These are phyloP conservation scores for Serinus canaria DNA, from an alignment of 2,113 vertebrate species.

Conservation along the genomic window DNA sequence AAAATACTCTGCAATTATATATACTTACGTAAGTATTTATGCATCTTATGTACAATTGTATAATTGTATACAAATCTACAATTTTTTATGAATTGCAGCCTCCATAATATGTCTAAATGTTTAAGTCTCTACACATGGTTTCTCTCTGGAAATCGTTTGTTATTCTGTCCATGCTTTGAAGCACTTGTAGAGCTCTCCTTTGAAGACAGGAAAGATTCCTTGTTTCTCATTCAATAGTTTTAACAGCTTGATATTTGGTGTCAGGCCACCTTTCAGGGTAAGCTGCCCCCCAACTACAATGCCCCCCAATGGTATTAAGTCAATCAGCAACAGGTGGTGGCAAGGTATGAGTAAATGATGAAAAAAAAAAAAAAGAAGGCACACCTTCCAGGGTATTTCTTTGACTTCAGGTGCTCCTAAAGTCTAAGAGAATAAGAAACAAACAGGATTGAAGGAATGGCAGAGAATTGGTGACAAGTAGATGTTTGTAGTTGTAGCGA, in stretches of 20 bases:
- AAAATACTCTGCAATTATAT: background rate
- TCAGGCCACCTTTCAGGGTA: background rate
- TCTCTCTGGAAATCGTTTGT: background rate
- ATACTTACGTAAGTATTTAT: background rate
- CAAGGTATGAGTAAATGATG: background rate
- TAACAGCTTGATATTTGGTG: background rate
- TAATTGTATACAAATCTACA: too few relatives aligned
- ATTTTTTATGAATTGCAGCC: background rate
- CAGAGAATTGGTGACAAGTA: background rate
- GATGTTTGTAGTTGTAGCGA: background rate
- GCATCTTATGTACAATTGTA: background rate
- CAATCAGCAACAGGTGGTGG: background rate
- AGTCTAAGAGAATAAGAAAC: background rate
- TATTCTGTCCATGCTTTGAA: background rate
- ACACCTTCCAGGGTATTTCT: background rate
- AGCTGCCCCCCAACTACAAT: background rate
- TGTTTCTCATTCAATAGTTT: background rate
- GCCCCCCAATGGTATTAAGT: too few relatives aligned
- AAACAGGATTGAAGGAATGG: background rate
- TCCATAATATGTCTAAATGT: background rate
- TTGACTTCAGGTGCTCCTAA: background rate
- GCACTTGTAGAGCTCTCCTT: background rate
- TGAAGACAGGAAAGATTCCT: background rate
- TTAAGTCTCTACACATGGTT: background rate
- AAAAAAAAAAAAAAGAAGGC: background rate